phyloP scores from a whole-genome alignment of 92 coral and sea anemone genomes.

The Zoanthus sociatus region DNA sequence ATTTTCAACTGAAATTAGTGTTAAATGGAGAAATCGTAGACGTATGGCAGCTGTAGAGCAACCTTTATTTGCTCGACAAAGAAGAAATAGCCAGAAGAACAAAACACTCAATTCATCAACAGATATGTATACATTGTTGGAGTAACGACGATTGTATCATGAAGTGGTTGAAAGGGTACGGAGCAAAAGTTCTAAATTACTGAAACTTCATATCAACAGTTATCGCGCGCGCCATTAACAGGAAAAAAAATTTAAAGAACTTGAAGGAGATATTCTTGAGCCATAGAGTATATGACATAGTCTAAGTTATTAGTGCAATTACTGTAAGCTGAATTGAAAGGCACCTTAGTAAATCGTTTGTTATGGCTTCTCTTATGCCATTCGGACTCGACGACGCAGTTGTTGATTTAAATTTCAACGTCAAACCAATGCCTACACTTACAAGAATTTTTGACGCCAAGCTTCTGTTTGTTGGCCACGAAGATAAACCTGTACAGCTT shows the following conservation, averaged over 20 bases:
- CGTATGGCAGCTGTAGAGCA: background rate
- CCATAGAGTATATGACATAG: background rate
- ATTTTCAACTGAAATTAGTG: background rate
- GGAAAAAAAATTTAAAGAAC: background rate
- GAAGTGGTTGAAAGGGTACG: background rate
- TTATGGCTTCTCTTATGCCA: constrained; percentile 32
- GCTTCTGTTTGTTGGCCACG: constrained; percentile 75
- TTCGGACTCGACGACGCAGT: constrained; percentile 35
- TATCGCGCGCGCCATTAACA: background rate
- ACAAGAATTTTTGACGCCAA: constrained; percentile 76
- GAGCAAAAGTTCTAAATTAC: background rate
- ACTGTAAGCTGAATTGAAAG: background rate
- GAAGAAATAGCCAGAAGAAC: background rate
- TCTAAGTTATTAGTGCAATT: background rate
- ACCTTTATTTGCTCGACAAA: background rate
- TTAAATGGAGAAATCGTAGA: background rate
- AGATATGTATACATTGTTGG: background rate
- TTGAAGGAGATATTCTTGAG: background rate
- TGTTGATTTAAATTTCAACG: constrained; percentile 30
- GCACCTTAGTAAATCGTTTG: background rate
- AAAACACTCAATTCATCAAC: background rate
- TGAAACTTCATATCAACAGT: background rate
- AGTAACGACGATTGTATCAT: background rate
- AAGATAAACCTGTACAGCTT: constrained; percentile 71
- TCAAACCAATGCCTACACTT: constrained; percentile 24